phyloP scores from a whole-genome alignment of 2,888 invertebrate species.

The Sylvicola fuscatus region DNA sequence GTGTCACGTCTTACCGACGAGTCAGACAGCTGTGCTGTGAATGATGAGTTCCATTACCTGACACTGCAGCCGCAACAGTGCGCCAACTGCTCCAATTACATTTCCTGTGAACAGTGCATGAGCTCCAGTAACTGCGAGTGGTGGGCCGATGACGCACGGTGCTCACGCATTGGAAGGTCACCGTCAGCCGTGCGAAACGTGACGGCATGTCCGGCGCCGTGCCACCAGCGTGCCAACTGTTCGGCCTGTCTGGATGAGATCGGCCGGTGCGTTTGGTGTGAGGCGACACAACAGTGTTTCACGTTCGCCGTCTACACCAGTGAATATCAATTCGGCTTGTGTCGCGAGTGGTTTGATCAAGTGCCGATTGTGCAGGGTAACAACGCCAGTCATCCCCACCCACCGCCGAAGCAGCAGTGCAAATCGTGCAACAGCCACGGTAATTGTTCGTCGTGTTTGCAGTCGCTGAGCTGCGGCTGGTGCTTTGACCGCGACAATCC shows the following conservation, averaged over 20 bases:
- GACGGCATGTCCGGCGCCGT: slow-evolving; percentile 58
- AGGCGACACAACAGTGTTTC: slow-evolving; percentile 78
- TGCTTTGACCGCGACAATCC: slow-evolving; percentile 78
- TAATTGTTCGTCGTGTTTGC: slow-evolving; percentile 61
- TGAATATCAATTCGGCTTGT: slow-evolving; percentile 82
- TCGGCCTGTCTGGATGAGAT: slow-evolving; percentile 65
- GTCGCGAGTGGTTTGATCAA: slow-evolving; percentile 83
- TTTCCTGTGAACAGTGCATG: slow-evolving; percentile 71
- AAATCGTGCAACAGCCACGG: slow-evolving; percentile 55
- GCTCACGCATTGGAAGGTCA: slow-evolving; percentile 56
- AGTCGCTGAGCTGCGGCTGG: slow-evolving; percentile 84
- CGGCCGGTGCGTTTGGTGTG: slow-evolving; percentile 90
- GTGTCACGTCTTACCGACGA: slow-evolving; percentile 47
- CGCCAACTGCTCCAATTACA: slow-evolving; percentile 73
- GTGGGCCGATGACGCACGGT: slow-evolving; percentile 77
- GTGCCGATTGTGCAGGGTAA: slow-evolving; percentile 11
- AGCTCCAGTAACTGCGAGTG: slow-evolving; percentile 68
- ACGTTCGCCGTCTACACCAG: slow-evolving; percentile 91
- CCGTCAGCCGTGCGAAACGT: slow-evolving; percentile 40
- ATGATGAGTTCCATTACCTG: slow-evolving; percentile 53
- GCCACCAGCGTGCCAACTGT: slow-evolving; percentile 56
- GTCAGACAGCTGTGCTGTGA: slow-evolving; percentile 30
- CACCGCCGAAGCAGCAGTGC: slow-evolving; percentile 39
- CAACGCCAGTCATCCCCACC: neutral
- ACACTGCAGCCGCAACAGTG: slow-evolving; percentile 67